Percentiles rank a stretch among this genome's conserved stretches.
Conservation (phyloP, 1,140 invertebrate genomes). For the Drosophila sp. region DNA sequence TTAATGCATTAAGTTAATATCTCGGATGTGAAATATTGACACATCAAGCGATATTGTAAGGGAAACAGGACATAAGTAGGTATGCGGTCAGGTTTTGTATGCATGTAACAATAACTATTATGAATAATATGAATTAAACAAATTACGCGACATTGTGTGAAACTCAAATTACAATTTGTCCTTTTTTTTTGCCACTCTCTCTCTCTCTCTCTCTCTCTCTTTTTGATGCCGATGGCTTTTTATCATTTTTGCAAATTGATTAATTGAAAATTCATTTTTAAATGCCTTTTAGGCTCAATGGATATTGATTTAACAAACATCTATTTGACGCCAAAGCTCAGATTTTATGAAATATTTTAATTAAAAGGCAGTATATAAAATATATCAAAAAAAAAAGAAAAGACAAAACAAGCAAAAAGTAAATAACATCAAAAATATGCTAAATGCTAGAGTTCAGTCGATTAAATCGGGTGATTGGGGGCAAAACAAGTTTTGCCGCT, state of each 20-base stretch:
- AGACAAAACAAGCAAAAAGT: background rate
- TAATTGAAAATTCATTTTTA: constrained; percentile 51
- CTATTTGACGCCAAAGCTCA: constrained; percentile 8
- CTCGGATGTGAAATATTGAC: constrained; percentile 13
- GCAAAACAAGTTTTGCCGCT: constrained; percentile 11
- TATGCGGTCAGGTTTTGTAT: background rate
- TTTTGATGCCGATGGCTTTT: constrained; percentile 18
- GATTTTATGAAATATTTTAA: constrained; percentile 27
- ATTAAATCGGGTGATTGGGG: background rate
- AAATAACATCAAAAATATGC: constrained; percentile 1
- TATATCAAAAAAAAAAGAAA: background rate
- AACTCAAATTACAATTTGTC: constrained; percentile 32
- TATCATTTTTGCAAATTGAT: constrained; percentile 43
- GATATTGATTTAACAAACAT: constrained; percentile 33
- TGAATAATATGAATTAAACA: constrained; percentile 8
- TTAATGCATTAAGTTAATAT: constrained; percentile 12
- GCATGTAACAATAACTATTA: background rate
- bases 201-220: background rate
- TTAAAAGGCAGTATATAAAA: constrained; percentile 20
- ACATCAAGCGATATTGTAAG: constrained; percentile 11
- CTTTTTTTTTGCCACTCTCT: background rate
- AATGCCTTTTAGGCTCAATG: constrained; percentile 12
- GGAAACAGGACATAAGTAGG: constrained; percentile 6
- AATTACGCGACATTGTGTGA: constrained; percentile 30
- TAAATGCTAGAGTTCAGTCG: constrained; percentile 38